Evolutionary conservation across 35 echinoderm and acorn worm genomes (phyloP).

Genomic region (Chiridota heheva): DNA sequence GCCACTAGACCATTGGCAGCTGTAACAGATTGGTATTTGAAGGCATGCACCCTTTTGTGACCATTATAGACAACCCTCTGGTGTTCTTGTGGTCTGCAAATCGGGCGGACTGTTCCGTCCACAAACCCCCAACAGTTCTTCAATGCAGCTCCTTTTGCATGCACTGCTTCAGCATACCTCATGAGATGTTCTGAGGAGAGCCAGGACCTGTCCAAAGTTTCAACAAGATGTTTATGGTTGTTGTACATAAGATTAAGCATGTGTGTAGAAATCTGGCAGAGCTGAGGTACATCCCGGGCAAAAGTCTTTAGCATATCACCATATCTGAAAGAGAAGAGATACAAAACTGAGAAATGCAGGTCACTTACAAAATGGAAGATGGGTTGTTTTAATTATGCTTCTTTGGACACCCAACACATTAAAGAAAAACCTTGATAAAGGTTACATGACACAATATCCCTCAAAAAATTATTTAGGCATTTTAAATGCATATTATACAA

Average conservation of each 20-base stretch:
- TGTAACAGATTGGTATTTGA: conserved; percentile 71
- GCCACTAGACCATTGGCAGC: conserved; percentile 63
- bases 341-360: background rate
- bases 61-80: conserved; percentile 67
- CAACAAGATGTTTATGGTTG: conserved; percentile 24
- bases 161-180: conserved; percentile 44
- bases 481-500: too few species aligned
- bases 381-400: too few species aligned
- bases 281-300: conserved; percentile 49
- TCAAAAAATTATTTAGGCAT: too few species aligned
- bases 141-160: conserved; percentile 56
- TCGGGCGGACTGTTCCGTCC: conserved; percentile 69
- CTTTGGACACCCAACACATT: too few species aligned
- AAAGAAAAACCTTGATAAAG: too few species aligned
- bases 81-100: conserved; percentile 42
- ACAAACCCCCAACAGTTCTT: conserved; percentile 87
- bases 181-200: conserved; percentile 19
- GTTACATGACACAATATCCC: too few species aligned
- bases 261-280: conserved; percentile 41
- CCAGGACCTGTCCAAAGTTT: conserved; percentile 55
- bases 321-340: conserved; percentile 45
- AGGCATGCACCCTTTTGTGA: conserved; percentile 66
- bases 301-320: conserved; percentile 58
- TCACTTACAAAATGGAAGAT: too few species aligned
- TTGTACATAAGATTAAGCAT: conserved; percentile 55